Conservation (phyloP, 2,888 invertebrate genomes). For the Drosophila pseudotakahashii region DNA sequence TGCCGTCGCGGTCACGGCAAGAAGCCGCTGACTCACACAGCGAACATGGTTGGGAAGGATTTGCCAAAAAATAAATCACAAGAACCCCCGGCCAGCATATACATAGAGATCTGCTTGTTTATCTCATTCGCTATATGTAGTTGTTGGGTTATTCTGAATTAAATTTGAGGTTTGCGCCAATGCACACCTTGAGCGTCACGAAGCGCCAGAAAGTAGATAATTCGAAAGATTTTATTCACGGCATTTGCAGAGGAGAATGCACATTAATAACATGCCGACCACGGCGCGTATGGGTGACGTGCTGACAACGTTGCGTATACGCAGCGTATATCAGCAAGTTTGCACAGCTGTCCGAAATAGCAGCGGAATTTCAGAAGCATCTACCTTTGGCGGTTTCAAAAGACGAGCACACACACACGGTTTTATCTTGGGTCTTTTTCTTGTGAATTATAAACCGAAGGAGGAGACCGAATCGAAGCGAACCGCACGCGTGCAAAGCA, state of each 20-base stretch:
- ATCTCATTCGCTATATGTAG: conserved; percentile 31
- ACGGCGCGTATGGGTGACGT: conserved; percentile 32
- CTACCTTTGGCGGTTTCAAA: conserved; percentile 67
- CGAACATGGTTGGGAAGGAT: conserved; percentile 29
- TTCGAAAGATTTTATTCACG: conserved; percentile 28
- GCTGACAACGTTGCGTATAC: conserved; percentile 67
- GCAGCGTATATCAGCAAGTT: conserved; percentile 53
- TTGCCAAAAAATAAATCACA: conserved; percentile 59
- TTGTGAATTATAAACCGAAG: background rate
- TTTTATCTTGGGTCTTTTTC: background rate
- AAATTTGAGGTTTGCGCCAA: conserved; percentile 17
- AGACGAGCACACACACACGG: conserved; percentile 1
- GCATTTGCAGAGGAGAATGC: conserved; percentile 34
- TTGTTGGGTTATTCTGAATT: conserved; percentile 7
- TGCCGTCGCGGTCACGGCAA: conserved; percentile 66
- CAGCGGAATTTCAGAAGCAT: conserved; percentile 47
- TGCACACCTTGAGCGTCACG: conserved; percentile 51
- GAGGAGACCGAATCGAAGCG: conserved; percentile 34
- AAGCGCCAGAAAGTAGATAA: conserved; percentile 33
- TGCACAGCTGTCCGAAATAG: conserved; percentile 75
- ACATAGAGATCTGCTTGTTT: conserved; percentile 29
- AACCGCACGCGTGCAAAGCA: conserved; percentile 80
- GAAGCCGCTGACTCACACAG: conserved; percentile 63
- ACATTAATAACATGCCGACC: conserved; percentile 2
- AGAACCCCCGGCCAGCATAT: conserved; percentile 27